A percentile compares a stretch with the other conserved stretches of the same genome.
Conservation (phyloP, 2,888 invertebrate genomes). For the Caenorhabditis wallacei region DNA sequence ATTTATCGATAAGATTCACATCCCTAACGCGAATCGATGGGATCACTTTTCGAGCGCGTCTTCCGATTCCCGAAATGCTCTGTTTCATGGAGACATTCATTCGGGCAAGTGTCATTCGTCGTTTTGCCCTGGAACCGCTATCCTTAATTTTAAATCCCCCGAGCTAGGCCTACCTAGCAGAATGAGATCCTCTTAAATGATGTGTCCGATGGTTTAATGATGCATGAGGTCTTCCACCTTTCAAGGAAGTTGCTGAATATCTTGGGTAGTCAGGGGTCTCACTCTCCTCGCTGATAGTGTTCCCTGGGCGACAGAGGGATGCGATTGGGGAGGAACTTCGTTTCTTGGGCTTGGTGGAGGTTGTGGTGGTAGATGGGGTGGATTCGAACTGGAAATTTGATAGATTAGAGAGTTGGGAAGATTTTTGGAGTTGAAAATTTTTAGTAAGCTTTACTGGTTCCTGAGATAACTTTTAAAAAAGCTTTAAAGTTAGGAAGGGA, state of each 20-base stretch:
- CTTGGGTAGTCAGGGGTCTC: slow-evolving; percentile 72
- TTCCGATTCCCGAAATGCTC: slow-evolving; percentile 62
- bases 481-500: no score
- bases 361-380: background rate
- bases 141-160: no score
- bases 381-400: slow-evolving; percentile 14
- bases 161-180: slow-evolving; percentile 18
- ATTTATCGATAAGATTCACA: slow-evolving; percentile 98
- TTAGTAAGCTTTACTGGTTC: no score
- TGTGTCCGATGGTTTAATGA: slow-evolving; percentile 26
- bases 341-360: slow-evolving; percentile 40
- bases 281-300: slow-evolving; percentile 42
- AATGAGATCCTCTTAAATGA: slow-evolving; percentile 21
- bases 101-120: slow-evolving; percentile 67
- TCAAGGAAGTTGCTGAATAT: slow-evolving; percentile 65
- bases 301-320: slow-evolving; percentile 54
- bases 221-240: slow-evolving; percentile 57
- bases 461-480: no score
- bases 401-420: no score
- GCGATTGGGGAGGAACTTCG: slow-evolving; percentile 67
- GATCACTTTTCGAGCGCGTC: slow-evolving; percentile 68
- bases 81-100: slow-evolving; percentile 70
- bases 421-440: no score
- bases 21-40: slow-evolving; percentile 87
- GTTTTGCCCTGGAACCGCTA: slow-evolving; percentile 60